Evolutionary conservation across 2,888 invertebrate genomes (phyloP).

Genomic region (Chironomus tentans): DNA sequence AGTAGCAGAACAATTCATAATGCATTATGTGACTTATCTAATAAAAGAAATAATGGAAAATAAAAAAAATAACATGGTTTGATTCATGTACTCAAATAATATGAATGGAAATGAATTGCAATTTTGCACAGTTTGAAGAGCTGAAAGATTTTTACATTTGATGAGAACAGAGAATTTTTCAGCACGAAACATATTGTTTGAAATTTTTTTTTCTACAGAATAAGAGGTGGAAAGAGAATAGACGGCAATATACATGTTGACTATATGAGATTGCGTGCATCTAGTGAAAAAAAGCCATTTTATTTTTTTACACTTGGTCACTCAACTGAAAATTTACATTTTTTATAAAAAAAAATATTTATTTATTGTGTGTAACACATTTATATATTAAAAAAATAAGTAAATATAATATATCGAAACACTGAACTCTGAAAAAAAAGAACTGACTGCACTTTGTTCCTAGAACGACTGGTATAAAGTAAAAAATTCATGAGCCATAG

Average conservation of each 20-base stretch:
- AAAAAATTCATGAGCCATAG: conserved; percentile 15
- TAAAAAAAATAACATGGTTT: background rate
- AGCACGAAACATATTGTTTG: conserved; percentile 23
- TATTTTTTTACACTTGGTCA: conserved; percentile 25
- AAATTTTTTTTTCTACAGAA: background rate
- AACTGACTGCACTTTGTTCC: background rate
- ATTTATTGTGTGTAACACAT: conserved; percentile 24
- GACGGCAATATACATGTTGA: background rate
- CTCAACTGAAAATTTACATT: conserved; percentile 27
- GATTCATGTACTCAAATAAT: background rate
- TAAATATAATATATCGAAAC: conserved; percentile 7
- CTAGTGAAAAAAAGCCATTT: conserved; percentile 19
- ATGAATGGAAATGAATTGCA: background rate
- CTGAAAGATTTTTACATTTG: background rate
- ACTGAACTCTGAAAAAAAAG: background rate
- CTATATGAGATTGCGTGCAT: conserved; percentile 24
- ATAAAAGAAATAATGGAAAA: background rate
- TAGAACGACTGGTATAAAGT: background rate
- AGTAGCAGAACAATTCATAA: background rate
- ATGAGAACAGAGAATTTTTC: conserved; percentile 16
- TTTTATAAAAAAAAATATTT: conserved; percentile 11
- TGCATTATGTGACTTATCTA: background rate
- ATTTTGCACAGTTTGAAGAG: background rate
- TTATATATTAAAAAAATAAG: conserved; percentile 12
- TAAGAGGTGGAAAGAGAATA: background rate